phyloP scores from a whole-genome alignment of 1,140 invertebrate species.

The Eriosoma lanigerum region DNA sequence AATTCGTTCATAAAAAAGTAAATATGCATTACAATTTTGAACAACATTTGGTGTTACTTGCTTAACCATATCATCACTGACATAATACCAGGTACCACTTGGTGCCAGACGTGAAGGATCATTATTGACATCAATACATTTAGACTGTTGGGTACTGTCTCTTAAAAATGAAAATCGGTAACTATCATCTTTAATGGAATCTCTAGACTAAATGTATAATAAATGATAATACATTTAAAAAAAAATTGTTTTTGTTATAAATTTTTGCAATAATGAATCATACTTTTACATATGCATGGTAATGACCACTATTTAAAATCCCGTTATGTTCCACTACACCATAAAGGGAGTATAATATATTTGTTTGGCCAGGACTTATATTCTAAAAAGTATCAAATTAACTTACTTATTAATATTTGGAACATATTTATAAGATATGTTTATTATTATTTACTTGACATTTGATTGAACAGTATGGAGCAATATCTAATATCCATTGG shows the following conservation, averaged over 20 bases:
- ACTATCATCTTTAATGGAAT: slow-evolving; percentile 45
- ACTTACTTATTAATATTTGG: not conserved
- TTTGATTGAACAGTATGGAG: slow-evolving; percentile 84
- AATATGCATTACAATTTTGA: slow-evolving; percentile 85
- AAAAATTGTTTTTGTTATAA: too few relatives aligned
- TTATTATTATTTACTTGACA: slow-evolving; percentile 61
- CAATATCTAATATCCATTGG: slow-evolving; percentile 80
- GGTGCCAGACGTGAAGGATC: slow-evolving; percentile 39
- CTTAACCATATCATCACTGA: slow-evolving; percentile 83
- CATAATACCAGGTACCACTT: slow-evolving; percentile 83
- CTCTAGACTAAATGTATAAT: slow-evolving; percentile 4
- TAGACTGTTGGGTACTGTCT: slow-evolving; percentile 16
- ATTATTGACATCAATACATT: slow-evolving; percentile 29
- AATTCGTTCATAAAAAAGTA: slow-evolving; percentile 94
- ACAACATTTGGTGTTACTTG: slow-evolving; percentile 80
- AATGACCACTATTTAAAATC: slow-evolving; percentile 87
- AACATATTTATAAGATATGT: slow-evolving; percentile 20
- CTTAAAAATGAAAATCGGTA: slow-evolving; percentile 45
- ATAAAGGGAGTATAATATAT: slow-evolving; percentile 86
- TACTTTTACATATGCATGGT: slow-evolving; percentile 90
- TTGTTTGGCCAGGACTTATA: slow-evolving; percentile 60
- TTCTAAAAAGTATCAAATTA: slow-evolving; percentile 19
- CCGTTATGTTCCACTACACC: slow-evolving; percentile 94
- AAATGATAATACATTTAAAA: too few relatives aligned
- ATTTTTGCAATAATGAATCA: slow-evolving; percentile 5